Conservation (phyloP, 1,140 invertebrate genomes). For the Bradysia coprophila region DNA sequence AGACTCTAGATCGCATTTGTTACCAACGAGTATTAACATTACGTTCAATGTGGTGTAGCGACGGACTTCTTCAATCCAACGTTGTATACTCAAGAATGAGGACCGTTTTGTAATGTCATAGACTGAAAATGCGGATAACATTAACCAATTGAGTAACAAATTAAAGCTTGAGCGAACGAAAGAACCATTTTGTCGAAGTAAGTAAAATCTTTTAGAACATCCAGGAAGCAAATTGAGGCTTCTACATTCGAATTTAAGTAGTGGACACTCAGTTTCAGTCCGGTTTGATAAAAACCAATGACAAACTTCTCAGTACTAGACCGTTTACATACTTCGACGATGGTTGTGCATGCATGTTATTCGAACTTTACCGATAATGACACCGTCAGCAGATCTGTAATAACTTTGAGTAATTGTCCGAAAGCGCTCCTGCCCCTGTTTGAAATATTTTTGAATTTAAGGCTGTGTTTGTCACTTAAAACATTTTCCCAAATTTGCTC, state of each 20-base stretch:
- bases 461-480: too few relatives aligned
- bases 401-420: constrained; percentile 88
- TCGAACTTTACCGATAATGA: constrained; percentile 54
- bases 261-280: too few relatives aligned
- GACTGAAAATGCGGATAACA: constrained; percentile 41
- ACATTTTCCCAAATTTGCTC: too few relatives aligned
- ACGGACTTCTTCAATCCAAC: constrained; percentile 90
- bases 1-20: constrained; percentile 73
- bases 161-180: too few relatives aligned
- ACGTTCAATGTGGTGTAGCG: constrained; percentile 83
- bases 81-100: constrained; percentile 71
- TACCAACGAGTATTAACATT: constrained; percentile 74
- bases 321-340: too few relatives aligned
- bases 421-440: constrained; percentile 79
- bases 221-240: too few relatives aligned
- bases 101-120: constrained; percentile 88
- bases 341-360: not conserved
- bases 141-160: not conserved
- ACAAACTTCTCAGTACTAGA: too few relatives aligned
- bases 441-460: too few relatives aligned
- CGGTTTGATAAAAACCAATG: too few relatives aligned
- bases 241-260: not conserved
- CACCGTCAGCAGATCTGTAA: constrained; percentile 81
- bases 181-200: too few relatives aligned
- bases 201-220: too few relatives aligned